Conservation (phyloP, 2,888 invertebrate genomes). For the Athripsodes cinereus region DNA sequence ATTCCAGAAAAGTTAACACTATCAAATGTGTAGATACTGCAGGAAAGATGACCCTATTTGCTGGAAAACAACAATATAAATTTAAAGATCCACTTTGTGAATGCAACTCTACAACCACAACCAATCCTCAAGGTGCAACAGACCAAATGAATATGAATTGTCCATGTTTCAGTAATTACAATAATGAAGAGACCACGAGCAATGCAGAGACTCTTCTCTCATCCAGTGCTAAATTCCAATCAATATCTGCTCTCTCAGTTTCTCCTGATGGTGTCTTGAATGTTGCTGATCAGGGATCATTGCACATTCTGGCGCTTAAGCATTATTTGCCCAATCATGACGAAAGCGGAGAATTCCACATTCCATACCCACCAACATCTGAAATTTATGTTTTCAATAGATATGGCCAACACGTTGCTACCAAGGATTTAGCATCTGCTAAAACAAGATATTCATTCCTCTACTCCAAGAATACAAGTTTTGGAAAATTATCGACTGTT, state of each 20-base stretch:
- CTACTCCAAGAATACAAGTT: conserved; percentile 94
- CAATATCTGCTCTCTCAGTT: conserved; percentile 84
- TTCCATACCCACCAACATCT: conserved; percentile 88
- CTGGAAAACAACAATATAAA: conserved; percentile 73
- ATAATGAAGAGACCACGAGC: conserved; percentile 61
- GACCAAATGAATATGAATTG: conserved; percentile 33
- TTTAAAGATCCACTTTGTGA: conserved; percentile 52
- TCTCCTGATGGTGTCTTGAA: conserved; percentile 94
- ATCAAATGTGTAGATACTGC: conserved; percentile 83
- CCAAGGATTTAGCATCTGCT: conserved; percentile 91
- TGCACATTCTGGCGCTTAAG: conserved; percentile 78
- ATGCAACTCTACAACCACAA: conserved; percentile 54
- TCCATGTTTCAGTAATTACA: conserved; percentile 50
- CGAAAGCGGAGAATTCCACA: conserved; percentile 86
- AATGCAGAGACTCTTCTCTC: conserved; percentile 82
- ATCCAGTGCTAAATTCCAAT: conserved; percentile 84
- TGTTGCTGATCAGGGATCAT: conserved; percentile 89
- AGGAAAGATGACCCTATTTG: conserved; percentile 85
- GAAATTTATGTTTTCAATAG: conserved; percentile 92
- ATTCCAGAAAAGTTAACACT: conserved; percentile 77
- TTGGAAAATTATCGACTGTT: conserved; percentile 88
- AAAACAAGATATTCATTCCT: conserved; percentile 92
- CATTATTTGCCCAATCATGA: conserved; percentile 84
- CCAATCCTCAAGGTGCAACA: conserved; percentile 30
- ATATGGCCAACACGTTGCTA: conserved; percentile 93